Evolutionary conservation across 2,888 invertebrate genomes (phyloP).

Genomic region (Zhuqinia jingwanae): DNA sequence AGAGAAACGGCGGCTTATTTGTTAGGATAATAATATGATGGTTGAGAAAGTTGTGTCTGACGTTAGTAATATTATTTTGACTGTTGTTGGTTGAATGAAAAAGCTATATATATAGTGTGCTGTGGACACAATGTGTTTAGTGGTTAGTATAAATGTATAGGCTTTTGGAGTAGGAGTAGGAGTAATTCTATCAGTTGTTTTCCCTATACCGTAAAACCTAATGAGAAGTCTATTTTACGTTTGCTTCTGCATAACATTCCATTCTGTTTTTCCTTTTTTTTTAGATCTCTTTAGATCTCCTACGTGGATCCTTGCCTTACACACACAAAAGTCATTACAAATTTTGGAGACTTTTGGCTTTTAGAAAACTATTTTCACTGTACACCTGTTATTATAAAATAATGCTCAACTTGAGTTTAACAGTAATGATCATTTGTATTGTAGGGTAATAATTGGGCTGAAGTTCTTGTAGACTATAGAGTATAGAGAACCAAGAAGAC

Average conservation of each 20-base stretch:
- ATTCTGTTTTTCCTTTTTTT: not conserved
- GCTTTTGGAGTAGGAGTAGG: not conserved
- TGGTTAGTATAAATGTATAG: constrained; percentile 10
- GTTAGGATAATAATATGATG: not conserved
- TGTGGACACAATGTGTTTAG: too few relatives aligned
- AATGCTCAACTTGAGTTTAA: constrained; percentile 2
- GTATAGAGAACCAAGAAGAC: too few relatives aligned
- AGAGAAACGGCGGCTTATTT: not conserved
- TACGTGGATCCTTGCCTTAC: too few relatives aligned
- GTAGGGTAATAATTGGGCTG: not conserved
- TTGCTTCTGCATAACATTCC: constrained; percentile 41
- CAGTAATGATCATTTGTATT: constrained; percentile 2
- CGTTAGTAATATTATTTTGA: not conserved
- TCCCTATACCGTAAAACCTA: too few relatives aligned
- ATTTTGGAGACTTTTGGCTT: constrained; percentile 34
- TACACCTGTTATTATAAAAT: constrained; percentile 64
- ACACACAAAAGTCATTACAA: constrained; percentile 31
- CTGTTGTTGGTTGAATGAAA: not conserved
- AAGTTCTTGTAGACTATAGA: too few relatives aligned
- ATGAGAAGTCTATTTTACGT: constrained; percentile 34
- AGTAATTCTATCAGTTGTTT: not conserved
- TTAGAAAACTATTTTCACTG: constrained; percentile 26
- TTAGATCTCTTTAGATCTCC: not conserved
- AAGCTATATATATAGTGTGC: not conserved
- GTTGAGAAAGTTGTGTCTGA: not conserved